phyloP scores from a whole-genome alignment of 1,140 invertebrate genomes.

The Drosophila repleta region DNA sequence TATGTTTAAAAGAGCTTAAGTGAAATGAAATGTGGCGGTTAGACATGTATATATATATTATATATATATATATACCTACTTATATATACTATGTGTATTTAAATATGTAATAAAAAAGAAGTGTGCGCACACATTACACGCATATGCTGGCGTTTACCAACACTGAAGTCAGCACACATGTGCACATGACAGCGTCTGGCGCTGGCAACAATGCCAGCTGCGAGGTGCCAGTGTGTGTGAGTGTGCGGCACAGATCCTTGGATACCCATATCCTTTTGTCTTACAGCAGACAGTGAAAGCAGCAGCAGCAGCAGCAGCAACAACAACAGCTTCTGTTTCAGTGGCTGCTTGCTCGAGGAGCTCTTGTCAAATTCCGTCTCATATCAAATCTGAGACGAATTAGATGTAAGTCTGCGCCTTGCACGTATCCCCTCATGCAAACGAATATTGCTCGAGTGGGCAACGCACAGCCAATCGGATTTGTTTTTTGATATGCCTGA shows the following conservation, averaged over 20 bases:
- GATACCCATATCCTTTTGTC: constrained; percentile 25
- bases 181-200: constrained; percentile 42
- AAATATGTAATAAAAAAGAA: constrained; percentile 9
- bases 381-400: constrained; percentile 46
- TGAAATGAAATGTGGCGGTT: constrained; percentile 59
- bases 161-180: constrained; percentile 18
- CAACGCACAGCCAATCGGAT: constrained; percentile 20
- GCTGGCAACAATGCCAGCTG: constrained; percentile 24
- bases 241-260: constrained; percentile 5
- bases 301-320: background rate
- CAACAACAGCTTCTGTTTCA: constrained; percentile 15
- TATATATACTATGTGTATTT: constrained; percentile 1
- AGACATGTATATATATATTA: constrained; percentile 19
- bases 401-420: constrained; percentile 28
- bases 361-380: constrained; percentile 43
- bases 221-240: background rate
- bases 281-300: constrained; percentile 10
- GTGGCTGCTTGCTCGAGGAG: constrained; percentile 7
- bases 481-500: constrained; percentile 36
- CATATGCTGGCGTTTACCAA: background rate
- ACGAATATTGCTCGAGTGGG: constrained; percentile 8
- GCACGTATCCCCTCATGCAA: constrained; percentile 1
- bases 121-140: constrained; percentile 26
- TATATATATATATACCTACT: constrained; percentile 10
- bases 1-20: constrained; percentile 79